These are phyloP conservation scores for Styela clava DNA, from an alignment of 23 tunicate species.

Conservation along the genomic window DNA sequence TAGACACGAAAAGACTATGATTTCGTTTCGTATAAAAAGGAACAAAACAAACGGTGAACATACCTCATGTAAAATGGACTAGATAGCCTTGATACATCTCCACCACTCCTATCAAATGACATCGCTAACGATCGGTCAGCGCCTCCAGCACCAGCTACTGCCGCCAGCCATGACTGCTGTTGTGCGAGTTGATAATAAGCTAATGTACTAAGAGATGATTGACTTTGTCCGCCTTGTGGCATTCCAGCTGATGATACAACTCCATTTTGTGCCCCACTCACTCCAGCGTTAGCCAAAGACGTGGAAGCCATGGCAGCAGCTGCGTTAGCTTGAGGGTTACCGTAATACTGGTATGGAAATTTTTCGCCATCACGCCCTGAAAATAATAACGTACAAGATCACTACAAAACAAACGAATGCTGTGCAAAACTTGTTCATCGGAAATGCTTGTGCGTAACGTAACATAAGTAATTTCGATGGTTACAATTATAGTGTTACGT, in stretches of 20 bases:
- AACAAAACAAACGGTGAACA: too few relatives aligned
- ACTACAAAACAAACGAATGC: too few relatives aligned
- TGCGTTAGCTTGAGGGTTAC: constrained; percentile 39
- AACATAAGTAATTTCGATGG: too few relatives aligned
- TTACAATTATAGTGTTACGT: too few relatives aligned
- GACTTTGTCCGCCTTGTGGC: constrained; percentile 26
- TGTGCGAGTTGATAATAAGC: constrained; percentile 77
- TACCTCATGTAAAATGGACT: constrained; percentile 65
- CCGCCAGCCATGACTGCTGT: constrained; percentile 62
- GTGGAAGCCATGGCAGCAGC: constrained; percentile 6
- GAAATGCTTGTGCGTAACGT: too few relatives aligned
- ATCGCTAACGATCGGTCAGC: constrained; percentile 41
- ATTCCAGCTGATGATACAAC: constrained; percentile 18
- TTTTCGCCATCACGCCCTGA: constrained; percentile 56
- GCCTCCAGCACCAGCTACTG: constrained; percentile 30
- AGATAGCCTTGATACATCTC: constrained; percentile 57
- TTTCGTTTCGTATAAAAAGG: too few relatives aligned
- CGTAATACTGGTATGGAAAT: constrained; percentile 48
- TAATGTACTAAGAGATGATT: constrained; percentile 34
- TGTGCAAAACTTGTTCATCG: too few relatives aligned
- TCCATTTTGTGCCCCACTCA: constrained; percentile 32
- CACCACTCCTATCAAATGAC: constrained; percentile 67
- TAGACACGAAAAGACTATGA: too few relatives aligned
- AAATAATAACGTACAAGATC: too few relatives aligned
- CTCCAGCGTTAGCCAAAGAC: not conserved